Evolutionary conservation across 1,140 invertebrate species (phyloP).

Genomic region (Aradophagus sp.): DNA sequence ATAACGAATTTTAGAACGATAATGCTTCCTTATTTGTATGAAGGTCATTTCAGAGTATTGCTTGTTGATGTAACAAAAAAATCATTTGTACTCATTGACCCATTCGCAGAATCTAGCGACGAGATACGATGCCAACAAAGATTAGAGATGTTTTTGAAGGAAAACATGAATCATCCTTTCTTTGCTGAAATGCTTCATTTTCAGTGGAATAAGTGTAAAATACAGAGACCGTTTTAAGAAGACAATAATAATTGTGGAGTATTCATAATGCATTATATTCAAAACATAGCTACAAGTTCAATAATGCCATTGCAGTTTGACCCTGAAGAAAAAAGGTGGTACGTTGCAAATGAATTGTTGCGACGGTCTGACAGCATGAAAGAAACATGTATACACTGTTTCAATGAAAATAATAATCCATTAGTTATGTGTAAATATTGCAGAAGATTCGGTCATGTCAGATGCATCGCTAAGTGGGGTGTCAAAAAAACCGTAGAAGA

Average conservation of each 20-base stretch:
- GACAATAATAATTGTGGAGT: slow-evolving; percentile 15
- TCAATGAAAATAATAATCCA: not conserved
- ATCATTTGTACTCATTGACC: slow-evolving; percentile 11
- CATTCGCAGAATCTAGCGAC: slow-evolving; percentile 1
- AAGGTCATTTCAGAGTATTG: slow-evolving; percentile 8
- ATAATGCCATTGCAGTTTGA: not conserved
- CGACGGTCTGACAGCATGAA: slow-evolving; percentile 3
- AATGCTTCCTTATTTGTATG: slow-evolving; percentile 15
- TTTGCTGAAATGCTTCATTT: too few relatives aligned
- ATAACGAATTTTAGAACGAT: not conserved
- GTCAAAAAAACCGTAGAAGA: slow-evolving; percentile 7
- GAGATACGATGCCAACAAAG: not conserved
- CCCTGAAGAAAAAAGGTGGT: not conserved
- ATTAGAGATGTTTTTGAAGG: not conserved
- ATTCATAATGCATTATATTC: slow-evolving; percentile 16
- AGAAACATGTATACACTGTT: slow-evolving; percentile 14
- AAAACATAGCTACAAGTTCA: slow-evolving; percentile 7
- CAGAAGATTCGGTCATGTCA: slow-evolving; percentile 2
- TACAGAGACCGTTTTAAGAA: slow-evolving; percentile 1
- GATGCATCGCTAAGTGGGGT: slow-evolving; percentile 1
- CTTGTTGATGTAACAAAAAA: slow-evolving; percentile 6
- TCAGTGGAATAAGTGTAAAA: slow-evolving; percentile 5
- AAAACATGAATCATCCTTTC: not conserved
- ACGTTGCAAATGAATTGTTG: not conserved
- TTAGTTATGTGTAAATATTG: slow-evolving; percentile 24